Evolutionary conservation across 2,113 vertebrate species (phyloP), one percentile per base, ranked within the genome.

Genomic region (Tichodroma muraria): DNA sequence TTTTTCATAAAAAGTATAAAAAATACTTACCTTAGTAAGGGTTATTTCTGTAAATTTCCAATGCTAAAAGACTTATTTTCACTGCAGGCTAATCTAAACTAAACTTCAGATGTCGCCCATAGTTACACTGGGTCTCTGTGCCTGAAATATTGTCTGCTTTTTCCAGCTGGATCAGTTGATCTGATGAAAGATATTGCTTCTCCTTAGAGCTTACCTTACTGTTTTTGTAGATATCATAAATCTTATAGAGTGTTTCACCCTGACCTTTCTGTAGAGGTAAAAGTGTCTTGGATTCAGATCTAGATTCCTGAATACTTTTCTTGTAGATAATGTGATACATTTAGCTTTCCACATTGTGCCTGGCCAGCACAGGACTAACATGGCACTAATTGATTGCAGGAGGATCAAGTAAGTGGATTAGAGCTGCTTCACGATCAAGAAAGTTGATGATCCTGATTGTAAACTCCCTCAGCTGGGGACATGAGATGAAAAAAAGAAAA

Each of bases 331-430:
- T 35, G 37, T 33, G 30, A 47, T 72, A n/a, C 25, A 37, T 65
- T 65, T 77, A 16, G 28, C 88, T 94, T 91, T 85, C 60, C n/a
- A 80, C 15, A 3, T 65, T 66, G 47, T 63, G 68, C 71, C n/a
- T 91, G 78, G 50, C 79, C 88, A 95, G 78, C n/a, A 30, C 53
- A 72, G 87, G 89, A 93, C 89, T 90, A 95, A 28, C 47, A 37
- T 2, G 3, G 60, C 75, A 88, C 73, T 85, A 89, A 73, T 53
- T 4, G 11, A 83, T 85, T 60, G 75, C 79, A 65, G 68, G 11
- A 83, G 79, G 78, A 88, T 90, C 85, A 88, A 90, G 79, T 37
- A 70, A 70, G 15, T 77, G 50, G 66, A 90, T 91, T 80, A 93
- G 59, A 88, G 82, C 64, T 83, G 68, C 76, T 80, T 88, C 44